Evolutionary conservation across 1,140 invertebrate species (phyloP).

Genomic region (Oryctes rhinoceros): DNA sequence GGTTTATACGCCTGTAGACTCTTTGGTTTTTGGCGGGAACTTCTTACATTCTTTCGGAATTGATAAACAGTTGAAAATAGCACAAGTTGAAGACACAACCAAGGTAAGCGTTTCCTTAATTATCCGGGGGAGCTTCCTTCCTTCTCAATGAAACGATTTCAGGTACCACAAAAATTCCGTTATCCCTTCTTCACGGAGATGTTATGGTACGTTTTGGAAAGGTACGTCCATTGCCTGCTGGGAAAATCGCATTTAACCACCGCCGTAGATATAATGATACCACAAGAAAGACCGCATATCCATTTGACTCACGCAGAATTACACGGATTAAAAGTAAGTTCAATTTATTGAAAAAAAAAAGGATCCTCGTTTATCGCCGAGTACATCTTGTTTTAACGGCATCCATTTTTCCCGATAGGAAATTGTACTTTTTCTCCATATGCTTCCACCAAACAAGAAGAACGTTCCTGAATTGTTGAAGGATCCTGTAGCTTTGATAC

Average conservation of each 20-base stretch:
- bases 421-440: slow-evolving; percentile 91
- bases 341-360: no score
- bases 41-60: slow-evolving; percentile 95
- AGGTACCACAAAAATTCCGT: slow-evolving; percentile 95
- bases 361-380: no score
- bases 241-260: slow-evolving; percentile 83
- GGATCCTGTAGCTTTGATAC: slow-evolving; percentile 88
- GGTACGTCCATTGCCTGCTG: slow-evolving; percentile 88
- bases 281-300: slow-evolving; percentile 66
- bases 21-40: slow-evolving; percentile 97
- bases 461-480: slow-evolving; percentile 90
- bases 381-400: neutral
- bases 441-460: slow-evolving; percentile 87
- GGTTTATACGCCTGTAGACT: slow-evolving; percentile 95
- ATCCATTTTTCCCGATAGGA: slow-evolving; percentile 61
- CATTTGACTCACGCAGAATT: slow-evolving; percentile 85
- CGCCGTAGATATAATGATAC: slow-evolving; percentile 61
- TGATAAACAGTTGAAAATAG: slow-evolving; percentile 86
- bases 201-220: slow-evolving; percentile 96
- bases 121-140: neutral
- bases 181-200: slow-evolving; percentile 99
- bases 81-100: slow-evolving; percentile 93
- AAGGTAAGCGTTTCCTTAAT: slow-evolving; percentile 68
- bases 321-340: slow-evolving; percentile 81
- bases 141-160: slow-evolving; percentile 47